Percentiles rank a stretch among this genome's conserved stretches.
Conservation (phyloP, 2,113 vertebrate genomes). For the Pseudorectes ferrugineus region DNA sequence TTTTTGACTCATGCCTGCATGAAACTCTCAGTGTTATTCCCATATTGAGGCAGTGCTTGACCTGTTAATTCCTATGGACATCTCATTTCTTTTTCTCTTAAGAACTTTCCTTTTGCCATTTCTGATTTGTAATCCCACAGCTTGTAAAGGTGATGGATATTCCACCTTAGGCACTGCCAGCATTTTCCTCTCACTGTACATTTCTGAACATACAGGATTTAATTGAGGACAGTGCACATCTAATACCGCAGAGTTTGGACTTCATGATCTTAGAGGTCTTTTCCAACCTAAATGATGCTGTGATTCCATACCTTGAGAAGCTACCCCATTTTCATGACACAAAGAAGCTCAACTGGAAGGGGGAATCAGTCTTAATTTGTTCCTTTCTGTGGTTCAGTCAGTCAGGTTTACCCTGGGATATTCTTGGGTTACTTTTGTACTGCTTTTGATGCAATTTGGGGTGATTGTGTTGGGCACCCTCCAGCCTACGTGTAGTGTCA, state of each 20-base stretch:
- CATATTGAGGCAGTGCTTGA: background rate
- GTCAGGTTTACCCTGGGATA: background rate
- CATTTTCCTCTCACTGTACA: accelerated
- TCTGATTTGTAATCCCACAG: background rate
- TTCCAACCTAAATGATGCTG: background rate
- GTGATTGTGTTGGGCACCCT: background rate
- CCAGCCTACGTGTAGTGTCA: background rate
- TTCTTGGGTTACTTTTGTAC: background rate
- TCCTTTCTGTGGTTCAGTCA: background rate
- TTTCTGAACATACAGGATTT: background rate
- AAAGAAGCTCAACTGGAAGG: background rate
- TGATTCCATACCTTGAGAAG: background rate
- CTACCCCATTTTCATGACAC: background rate
- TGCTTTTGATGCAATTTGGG: background rate
- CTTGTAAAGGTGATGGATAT: background rate
- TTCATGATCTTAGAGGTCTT: background rate
- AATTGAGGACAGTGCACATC: background rate
- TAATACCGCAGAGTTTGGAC: background rate
- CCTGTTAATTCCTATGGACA: background rate
- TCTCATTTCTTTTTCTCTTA: background rate
- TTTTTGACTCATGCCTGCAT: background rate
- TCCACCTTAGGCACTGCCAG: background rate
- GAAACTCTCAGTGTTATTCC: background rate
- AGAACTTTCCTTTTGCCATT: background rate
- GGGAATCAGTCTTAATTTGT: background rate